phyloP scores from a whole-genome alignment of 2,113 vertebrate species.

The Helogale parvula region DNA sequence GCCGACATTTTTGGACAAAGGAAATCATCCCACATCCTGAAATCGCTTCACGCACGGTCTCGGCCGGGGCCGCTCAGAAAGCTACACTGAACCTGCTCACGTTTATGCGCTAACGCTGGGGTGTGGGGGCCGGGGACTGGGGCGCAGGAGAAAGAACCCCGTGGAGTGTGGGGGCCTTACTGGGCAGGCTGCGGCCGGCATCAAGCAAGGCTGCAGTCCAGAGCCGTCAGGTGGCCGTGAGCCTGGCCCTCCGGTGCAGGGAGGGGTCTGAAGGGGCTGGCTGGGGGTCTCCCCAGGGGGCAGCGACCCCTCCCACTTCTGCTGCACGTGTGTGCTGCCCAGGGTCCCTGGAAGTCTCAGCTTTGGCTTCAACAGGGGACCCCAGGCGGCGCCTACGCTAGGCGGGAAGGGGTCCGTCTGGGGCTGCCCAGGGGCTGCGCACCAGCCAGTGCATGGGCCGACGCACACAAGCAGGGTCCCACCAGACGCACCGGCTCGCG shows the following conservation, averaged over 20 bases:
- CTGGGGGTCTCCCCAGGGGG: rapidly evolving
- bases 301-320: not conserved
- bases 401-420: not conserved
- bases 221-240: not conserved
- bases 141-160: not conserved
- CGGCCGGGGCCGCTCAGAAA: not conserved
- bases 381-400: rapidly evolving
- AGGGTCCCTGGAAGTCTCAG: not conserved
- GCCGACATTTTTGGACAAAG: not conserved
- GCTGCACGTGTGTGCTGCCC: not conserved
- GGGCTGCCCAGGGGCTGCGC: too few species aligned
- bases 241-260: rapidly evolving
- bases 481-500: too few species aligned
- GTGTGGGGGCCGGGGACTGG: not conserved
- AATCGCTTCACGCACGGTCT: not conserved
- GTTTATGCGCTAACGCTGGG: not conserved
- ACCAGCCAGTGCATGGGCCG: too few species aligned
- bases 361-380: not conserved
- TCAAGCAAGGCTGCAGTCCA: not conserved
- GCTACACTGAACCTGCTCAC: not conserved
- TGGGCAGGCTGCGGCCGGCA: not conserved
- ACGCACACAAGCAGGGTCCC: too few species aligned
- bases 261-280: not conserved
- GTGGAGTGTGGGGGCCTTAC: too few species aligned
- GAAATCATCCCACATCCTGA: not conserved